Conservation (phyloP, 1,140 invertebrate genomes). For the Macrosteles quadrilineatus region DNA sequence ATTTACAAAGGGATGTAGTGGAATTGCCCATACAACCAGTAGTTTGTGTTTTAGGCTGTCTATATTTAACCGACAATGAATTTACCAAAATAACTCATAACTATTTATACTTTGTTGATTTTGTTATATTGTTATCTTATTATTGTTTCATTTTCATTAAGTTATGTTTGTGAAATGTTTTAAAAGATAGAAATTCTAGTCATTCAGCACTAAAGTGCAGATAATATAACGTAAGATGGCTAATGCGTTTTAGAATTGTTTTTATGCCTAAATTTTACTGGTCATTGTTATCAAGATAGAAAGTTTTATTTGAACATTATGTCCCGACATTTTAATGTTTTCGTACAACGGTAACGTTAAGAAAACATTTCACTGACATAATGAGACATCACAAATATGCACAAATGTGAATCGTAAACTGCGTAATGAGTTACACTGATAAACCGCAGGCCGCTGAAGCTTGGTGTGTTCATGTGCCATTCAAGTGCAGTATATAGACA, state of each 20-base stretch:
- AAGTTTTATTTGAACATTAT: too few species aligned
- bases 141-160: conserved; percentile 19
- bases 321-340: too few species aligned
- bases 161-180: conserved; percentile 17
- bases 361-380: conserved; percentile 8
- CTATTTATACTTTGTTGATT: conserved; percentile 20
- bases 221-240: neutral
- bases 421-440: neutral
- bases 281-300: too few species aligned
- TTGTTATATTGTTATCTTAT: conserved; percentile 20
- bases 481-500: too few species aligned
- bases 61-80: conserved; percentile 1
- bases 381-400: neutral
- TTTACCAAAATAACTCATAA: conserved; percentile 16
- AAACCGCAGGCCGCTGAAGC: too few species aligned
- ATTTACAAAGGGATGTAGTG: too few species aligned
- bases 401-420: neutral
- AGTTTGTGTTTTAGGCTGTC: neutral
- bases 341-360: neutral
- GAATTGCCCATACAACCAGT: neutral
- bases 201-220: neutral
- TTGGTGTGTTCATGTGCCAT: too few species aligned
- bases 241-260: too few species aligned
- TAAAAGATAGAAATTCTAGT: conserved; percentile 16
- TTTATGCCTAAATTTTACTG: too few species aligned